Base-by-base conservation (phyloP, 1,140 invertebrate species). In the Ceratina japonica region DNA sequence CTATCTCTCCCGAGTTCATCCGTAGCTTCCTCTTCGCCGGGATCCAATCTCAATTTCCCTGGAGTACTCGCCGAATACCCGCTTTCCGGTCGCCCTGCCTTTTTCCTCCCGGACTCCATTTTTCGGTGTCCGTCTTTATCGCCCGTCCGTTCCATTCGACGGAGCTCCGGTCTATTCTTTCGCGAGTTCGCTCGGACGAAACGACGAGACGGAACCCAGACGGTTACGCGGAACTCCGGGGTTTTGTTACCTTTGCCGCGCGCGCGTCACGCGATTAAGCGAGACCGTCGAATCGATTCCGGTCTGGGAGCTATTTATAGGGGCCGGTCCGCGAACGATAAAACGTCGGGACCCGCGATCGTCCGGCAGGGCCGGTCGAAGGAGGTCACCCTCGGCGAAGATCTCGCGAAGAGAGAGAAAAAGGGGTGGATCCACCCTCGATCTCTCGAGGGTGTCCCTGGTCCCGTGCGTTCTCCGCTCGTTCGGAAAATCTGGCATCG, bases 41-140 rank as follows among this genome's bases (percentile, higher is more conserved):
- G 72, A 87, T 82, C 84, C 84, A 84, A 89, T 87, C 86, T 88
- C 87, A 86, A 87, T 88, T 87, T 88, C 72, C 85, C 81, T 79
- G 54, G 81, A 83, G 75, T 84, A 76, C 63, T 37, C 65, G 12
- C 44, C 24, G 56, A 73, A 69, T 27, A 58, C 54, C n/a, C 61
- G 7, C 20, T 15, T 59, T n/a, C 27, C 65, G 51, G 37, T 16
- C 59, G 61, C 24, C 27, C 69, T 20, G 18, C 27, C 54, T 27
- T 68, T 63, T 24, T 18, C 56, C 80, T 51, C 27, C 52, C 61
- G 27, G n/a, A 44, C 51, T 52, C 24, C n/a, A 74, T 80, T 75
- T 54, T 68, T 59, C 72, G 63, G 27, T 37, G 70, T 61, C 62
- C 68, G 61, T 68, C 71, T 74, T 59, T 74, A 74, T 69, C 77